Base-by-base conservation (phyloP, 2,888 invertebrate genomes). In the Amiota mariae region DNA sequence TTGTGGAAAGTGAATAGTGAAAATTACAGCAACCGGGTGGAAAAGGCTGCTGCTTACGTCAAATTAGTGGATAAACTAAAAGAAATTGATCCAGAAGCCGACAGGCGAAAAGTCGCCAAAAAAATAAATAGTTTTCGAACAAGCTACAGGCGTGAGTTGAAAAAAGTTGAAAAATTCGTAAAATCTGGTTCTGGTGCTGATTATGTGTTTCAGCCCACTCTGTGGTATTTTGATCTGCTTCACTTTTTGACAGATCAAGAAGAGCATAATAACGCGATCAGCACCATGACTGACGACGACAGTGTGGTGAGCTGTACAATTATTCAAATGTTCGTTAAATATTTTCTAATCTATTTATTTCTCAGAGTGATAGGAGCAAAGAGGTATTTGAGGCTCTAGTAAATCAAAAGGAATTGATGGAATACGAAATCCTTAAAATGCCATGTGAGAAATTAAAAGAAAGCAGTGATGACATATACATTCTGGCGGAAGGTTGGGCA, bases 201-300 rank as follows among this genome's bases (percentile, higher is more conserved):
- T 51, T 4, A 51, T 6, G 12, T 51, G 24, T 24, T 24, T 24
- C 24, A 24, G 12, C 2, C 12, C 12, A 51, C 2, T 1, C 54
- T 51, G 54, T 51, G 54, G 54, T 51, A 51, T 51, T 51, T 51
- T 51, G 54, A 51, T 51, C 54, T 51, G 12, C 54, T 51, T 51
- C 54, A 51, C n/a, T 51, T 51, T 51, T 3, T 51, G 12, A 12
- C 8, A 4, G 54, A 51, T 51, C 3, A 51, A 51, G 54, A 8
- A 6, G n/a, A 4, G 10, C 8, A 51, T 51, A n/a, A 12, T 51
- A 51, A 51, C 13, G 54, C 54, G 54, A 51, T 6, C 8, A 3
- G 12, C 54, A 51, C 12, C 12, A 0, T 51, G 54, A 51, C 8
- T 51, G 12, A 51, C 12, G 54, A 51, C 54, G 12, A 51, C 6